These are phyloP conservation scores for Rhinophrynus dorsalis DNA, from an alignment of 2,797 vertebrate species.

Conservation along the genomic window DNA sequence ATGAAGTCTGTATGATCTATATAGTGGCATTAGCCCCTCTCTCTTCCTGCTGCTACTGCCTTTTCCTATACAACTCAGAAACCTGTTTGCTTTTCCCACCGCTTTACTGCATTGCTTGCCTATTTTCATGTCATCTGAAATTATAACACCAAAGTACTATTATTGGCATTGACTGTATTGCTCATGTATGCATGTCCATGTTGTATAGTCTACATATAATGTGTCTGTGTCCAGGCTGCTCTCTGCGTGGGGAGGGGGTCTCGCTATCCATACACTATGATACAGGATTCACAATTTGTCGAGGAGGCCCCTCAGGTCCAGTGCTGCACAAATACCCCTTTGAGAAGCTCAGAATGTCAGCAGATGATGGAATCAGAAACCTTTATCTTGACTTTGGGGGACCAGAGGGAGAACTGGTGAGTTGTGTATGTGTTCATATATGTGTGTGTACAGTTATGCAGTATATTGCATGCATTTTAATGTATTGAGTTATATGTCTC, in stretches of 20 bases:
- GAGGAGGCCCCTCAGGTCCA: constrained; percentile 67
- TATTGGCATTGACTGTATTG: not conserved
- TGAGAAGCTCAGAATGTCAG: constrained; percentile 90
- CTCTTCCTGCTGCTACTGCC: too few species aligned
- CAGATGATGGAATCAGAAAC: constrained; percentile 86
- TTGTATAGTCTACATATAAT: not conserved
- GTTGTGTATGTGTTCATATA: constrained; percentile 12
- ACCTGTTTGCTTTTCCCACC: too few species aligned
- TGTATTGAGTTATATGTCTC: too few species aligned
- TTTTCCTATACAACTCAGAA: too few species aligned
- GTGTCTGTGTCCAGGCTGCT: constrained; percentile 73
- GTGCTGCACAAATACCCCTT: constrained; percentile 87
- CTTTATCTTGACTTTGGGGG: constrained; percentile 94
- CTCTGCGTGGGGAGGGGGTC: constrained; percentile 81
- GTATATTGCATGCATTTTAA: too few species aligned
- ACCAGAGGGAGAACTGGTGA: constrained; percentile 93
- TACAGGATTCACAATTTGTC: constrained; percentile 83
- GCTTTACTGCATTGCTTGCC: too few species aligned
- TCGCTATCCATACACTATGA: constrained; percentile 89
- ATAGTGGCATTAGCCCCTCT: too few species aligned
- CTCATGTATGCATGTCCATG: not conserved
- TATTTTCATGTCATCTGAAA: too few species aligned
- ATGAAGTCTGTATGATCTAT: too few species aligned
- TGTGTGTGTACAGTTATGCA: not conserved
- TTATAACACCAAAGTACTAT: not conserved